These are phyloP conservation scores for Carettochelys insculpta DNA, from an alignment of 2,113 vertebrate genomes.

Conservation along the genomic window DNA sequence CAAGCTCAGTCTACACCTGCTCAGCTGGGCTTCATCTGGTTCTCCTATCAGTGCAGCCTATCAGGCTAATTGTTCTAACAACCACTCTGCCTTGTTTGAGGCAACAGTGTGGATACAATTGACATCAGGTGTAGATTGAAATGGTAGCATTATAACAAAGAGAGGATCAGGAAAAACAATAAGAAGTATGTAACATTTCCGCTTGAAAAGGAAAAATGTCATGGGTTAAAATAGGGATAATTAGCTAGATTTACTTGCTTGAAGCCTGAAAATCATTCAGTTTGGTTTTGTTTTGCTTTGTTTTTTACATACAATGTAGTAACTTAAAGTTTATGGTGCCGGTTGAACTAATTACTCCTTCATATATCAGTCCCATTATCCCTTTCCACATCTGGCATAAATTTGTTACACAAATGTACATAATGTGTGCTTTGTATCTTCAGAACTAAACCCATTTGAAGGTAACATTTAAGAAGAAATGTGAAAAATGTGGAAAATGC, in stretches of 20 bases:
- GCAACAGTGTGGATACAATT: neutral
- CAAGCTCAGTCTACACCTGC: neutral
- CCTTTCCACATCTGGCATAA: neutral
- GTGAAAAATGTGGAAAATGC: neutral
- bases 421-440: neutral
- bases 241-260: neutral
- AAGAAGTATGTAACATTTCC: neutral
- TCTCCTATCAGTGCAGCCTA: neutral
- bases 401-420: neutral
- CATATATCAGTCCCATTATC: neutral
- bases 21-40: neutral
- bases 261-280: conserved; percentile 8
- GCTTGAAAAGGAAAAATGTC: neutral
- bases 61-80: neutral
- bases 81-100: neutral
- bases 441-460: neutral
- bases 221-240: neutral
- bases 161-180: neutral
- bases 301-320: neutral
- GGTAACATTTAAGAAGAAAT: neutral
- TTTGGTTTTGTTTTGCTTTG: too few relatives aligned
- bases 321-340: conserved; percentile 35
- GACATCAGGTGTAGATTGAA: too few relatives aligned
- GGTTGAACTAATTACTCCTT: neutral
- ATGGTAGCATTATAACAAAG: neutral